A percentile compares a stretch with the other conserved stretches of the same genome.
phyloP scores from a whole-genome alignment of 2,888 invertebrate species.

The Tortrix viridana region DNA sequence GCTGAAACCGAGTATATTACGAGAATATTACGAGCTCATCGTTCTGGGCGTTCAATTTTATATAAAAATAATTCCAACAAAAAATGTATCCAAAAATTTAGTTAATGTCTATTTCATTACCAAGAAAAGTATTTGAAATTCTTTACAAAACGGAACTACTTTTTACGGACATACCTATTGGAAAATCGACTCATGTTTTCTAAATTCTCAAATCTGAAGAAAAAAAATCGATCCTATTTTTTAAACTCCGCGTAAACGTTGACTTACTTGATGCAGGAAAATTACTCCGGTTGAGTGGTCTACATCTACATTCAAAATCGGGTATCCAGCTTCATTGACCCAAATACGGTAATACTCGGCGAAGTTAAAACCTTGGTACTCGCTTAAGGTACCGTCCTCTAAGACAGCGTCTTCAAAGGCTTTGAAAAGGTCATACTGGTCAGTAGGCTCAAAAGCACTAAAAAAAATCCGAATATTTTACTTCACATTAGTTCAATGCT shows the following conservation, averaged over 20 bases:
- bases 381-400: constrained; percentile 58
- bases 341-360: constrained; percentile 83
- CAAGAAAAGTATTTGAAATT: too few relatives aligned
- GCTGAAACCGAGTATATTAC: too few relatives aligned
- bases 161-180: too few relatives aligned
- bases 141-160: too few relatives aligned
- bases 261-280: constrained; percentile 66
- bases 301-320: constrained; percentile 79
- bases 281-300: constrained; percentile 65
- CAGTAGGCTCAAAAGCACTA: constrained; percentile 71
- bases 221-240: too few relatives aligned
- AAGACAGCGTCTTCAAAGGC: constrained; percentile 70
- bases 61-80: too few relatives aligned
- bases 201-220: background rate
- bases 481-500: too few relatives aligned
- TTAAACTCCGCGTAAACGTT: background rate
- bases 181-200: too few relatives aligned
- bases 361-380: constrained; percentile 65
- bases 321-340: constrained; percentile 86
- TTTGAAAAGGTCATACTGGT: constrained; percentile 76
- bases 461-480: constrained; percentile 40
- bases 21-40: too few relatives aligned
- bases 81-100: too few relatives aligned
- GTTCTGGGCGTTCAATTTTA: too few relatives aligned
- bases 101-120: too few relatives aligned